Evolutionary conservation across 2,888 invertebrate genomes (phyloP), one percentile per base, ranked within the genome.

Genomic region (Lypha dubia): DNA sequence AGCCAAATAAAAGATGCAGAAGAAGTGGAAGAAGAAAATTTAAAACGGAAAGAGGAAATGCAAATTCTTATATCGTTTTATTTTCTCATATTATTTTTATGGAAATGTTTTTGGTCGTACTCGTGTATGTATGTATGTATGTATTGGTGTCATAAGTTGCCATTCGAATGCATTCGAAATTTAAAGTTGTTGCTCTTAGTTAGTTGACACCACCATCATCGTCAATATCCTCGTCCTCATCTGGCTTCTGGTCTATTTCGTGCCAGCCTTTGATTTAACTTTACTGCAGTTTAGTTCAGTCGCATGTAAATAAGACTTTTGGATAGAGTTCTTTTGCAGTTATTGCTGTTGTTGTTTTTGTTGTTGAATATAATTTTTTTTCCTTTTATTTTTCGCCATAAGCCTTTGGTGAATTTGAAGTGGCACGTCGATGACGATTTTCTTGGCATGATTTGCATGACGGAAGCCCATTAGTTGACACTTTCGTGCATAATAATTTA

Each of bases 381-480:
- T 41, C 17, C 53, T 63, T 74, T 49, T 9, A 0, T 49, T 20
- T 17, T 20, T 15, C 4, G 56, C 68, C 53, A 44, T 41, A 65
- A 73, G 79, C 44, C 79, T 80, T 76, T 65, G 32, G 62, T 53
- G 63, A 35, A 38, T 73, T 71, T 56, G 24, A 80, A 80, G 71
- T 76, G 79, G 75, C 67, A 84, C 76, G 56, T 77, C 80, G 70
- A 77, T 81, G 80, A 77, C 62, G 80, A 81, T 81, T 81, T 84
- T 46, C 77, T 81, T 84, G 77, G 58, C 77, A 63, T 77, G 79
- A 84, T 86, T 87, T 86, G 87, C 87, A 87, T 87, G 87, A 85
- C 86, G 87, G 85, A 86, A 87, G 79, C 63, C 87, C 87, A 87
- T 87, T 86, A 87, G 86, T 87, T 87, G 87, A 87, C 87, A 87